phyloP scores from a whole-genome alignment of 2,113 vertebrate genomes.

The Oncorhynchus clarkii region DNA sequence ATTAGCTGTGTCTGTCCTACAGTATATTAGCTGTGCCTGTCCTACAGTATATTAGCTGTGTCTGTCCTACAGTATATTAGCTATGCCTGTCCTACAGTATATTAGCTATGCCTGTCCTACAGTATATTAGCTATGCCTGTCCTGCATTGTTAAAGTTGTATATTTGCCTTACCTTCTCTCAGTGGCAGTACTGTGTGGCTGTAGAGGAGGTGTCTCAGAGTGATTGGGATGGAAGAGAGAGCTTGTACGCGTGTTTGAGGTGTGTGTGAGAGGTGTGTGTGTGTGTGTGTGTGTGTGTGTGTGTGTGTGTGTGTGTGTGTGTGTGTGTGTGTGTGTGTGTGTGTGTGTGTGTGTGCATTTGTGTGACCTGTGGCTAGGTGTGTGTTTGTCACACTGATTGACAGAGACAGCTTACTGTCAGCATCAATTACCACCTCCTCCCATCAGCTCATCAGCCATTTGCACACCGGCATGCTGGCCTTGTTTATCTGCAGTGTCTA shows the following conservation, averaged over 20 bases:
- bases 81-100: too few relatives aligned
- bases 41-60: too few relatives aligned
- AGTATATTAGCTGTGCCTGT: too few relatives aligned
- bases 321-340: too few relatives aligned
- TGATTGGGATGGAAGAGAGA: constrained; percentile 21
- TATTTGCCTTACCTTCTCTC: constrained; percentile 52
- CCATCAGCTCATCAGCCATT: constrained; percentile 58
- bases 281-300: too few relatives aligned
- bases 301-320: too few relatives aligned
- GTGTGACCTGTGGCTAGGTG: constrained; percentile 18
- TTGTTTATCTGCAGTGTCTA: constrained; percentile 9
- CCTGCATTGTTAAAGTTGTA: not conserved
- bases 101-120: too few relatives aligned
- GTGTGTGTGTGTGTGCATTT: constrained; percentile 15
- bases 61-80: too few relatives aligned
- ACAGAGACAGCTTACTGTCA: constrained; percentile 59
- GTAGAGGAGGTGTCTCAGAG: not conserved
- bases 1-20: too few relatives aligned
- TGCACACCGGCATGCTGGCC: constrained; percentile 16
- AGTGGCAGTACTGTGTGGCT: not conserved
- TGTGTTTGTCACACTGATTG: constrained; percentile 30
- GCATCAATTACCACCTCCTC: constrained; percentile 60
- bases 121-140: too few relatives aligned
- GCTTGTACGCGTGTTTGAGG: constrained; percentile 20
- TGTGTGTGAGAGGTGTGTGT: constrained; percentile 27